phyloP scores from a whole-genome alignment of 2,797 vertebrate species.

The Urosaurus nigricauda region DNA sequence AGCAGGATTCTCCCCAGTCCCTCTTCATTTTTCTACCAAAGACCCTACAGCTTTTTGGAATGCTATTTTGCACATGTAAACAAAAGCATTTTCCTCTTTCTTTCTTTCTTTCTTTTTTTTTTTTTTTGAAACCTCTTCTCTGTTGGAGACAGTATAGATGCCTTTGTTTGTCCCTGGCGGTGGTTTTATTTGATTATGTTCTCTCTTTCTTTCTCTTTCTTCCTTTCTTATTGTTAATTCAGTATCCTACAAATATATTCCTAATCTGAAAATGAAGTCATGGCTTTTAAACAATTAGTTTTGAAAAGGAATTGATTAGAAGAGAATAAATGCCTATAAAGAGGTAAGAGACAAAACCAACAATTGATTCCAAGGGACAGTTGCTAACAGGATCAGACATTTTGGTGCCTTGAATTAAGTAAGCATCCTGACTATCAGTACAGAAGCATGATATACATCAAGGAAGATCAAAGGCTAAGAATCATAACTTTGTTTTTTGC shows the following conservation, averaged over 20 bases:
- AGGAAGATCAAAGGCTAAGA: conserved; percentile 64
- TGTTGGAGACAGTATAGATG: conserved; percentile 32
- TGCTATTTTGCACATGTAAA: conserved; percentile 71
- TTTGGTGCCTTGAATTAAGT: conserved; percentile 84
- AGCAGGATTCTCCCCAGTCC: conserved; percentile 69
- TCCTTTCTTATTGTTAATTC: conserved; percentile 62
- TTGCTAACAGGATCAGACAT: conserved; percentile 85
- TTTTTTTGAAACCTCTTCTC: conserved; percentile 53
- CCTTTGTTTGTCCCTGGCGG: neutral
- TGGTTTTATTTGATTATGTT: neutral
- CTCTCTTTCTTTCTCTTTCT: neutral
- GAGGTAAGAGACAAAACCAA: conserved; percentile 74
- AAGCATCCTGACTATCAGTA: conserved; percentile 80
- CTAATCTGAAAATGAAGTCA: conserved; percentile 75
- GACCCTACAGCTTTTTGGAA: conserved; percentile 72
- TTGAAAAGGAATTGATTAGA: conserved; percentile 83
- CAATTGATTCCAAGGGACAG: conserved; percentile 82
- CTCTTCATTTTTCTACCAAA: conserved; percentile 56
- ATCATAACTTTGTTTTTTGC: conserved; percentile 67
- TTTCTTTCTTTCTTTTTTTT: too few relatives aligned
- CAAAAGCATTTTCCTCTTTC: conserved; percentile 53
- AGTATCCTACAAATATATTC: conserved; percentile 68
- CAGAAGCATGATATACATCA: conserved; percentile 73
- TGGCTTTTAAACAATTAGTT: conserved; percentile 83
- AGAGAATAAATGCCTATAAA: conserved; percentile 72